Conservation (phyloP, 2,888 invertebrate species). For the Phorcus lineatus region DNA sequence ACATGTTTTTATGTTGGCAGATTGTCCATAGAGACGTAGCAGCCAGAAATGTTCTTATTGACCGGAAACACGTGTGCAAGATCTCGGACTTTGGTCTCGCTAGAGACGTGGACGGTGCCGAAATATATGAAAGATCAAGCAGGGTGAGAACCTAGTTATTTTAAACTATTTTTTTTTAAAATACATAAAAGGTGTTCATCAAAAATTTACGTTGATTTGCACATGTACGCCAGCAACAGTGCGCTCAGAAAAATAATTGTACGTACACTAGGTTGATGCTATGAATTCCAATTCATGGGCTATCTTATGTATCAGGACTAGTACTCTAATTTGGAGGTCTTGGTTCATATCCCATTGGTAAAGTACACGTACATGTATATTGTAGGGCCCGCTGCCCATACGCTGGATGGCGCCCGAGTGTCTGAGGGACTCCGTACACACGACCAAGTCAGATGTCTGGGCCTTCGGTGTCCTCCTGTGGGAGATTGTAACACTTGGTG, state of each 20-base stretch:
- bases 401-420: conserved; percentile 98
- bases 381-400: conserved; percentile 79
- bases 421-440: conserved; percentile 93
- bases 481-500: conserved; percentile 92
- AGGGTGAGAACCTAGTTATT: conserved; percentile 58
- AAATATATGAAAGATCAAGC: conserved; percentile 72
- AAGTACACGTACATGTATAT: background rate
- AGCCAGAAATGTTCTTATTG: conserved; percentile 87
- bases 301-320: too few species aligned
- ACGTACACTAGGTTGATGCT: too few species aligned
- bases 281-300: too few species aligned
- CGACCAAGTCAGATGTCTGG: conserved; percentile 96
- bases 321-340: background rate
- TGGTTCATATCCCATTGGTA: too few species aligned
- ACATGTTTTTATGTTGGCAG: conserved; percentile 76
- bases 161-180: too few species aligned
- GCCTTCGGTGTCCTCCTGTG: conserved; percentile 95
- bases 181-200: too few species aligned
- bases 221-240: too few species aligned
- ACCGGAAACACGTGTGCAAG: conserved; percentile 87
- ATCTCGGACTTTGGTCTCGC: conserved; percentile 93
- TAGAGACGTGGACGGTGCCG: conserved; percentile 88
- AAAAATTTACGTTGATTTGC: too few species aligned
- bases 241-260: too few species aligned
- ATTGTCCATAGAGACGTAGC: conserved; percentile 90